Evolutionary conservation across 2,888 invertebrate genomes (phyloP), one percentile per base, ranked within the genome.

Genomic region (Eristalis intricaria): DNA sequence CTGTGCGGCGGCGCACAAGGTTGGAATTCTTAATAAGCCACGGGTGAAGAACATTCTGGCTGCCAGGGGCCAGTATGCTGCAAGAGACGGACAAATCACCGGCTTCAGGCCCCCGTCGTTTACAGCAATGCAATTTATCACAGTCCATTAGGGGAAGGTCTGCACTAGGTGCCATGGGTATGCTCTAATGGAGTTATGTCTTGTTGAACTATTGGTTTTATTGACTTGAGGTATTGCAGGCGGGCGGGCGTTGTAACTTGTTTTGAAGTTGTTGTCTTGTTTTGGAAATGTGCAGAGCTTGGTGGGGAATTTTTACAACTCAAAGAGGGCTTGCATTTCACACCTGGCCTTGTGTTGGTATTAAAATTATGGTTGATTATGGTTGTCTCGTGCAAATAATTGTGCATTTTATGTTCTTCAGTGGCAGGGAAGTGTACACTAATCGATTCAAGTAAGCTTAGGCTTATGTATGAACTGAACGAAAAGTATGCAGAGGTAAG

Each of bases 1-100:
- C 26, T 35, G 70, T 71, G 76, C 76, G 38, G 76, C 76, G 38
- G 40, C 13, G 70, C 50, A 86, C 82, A 82, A 78, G 86, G 77
- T 78, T 82, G 22, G 74, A 82, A 61, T 78, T 60, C 43, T 61
- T 61, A 82, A 71, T 75, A 77, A 58, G 77, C 26, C 29, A 77
- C 38, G 60, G 63, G 76, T 58, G 43, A 76, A 80, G 80, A 84
- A 76, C 76, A 63, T 43, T 76, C 22, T 64, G 40, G 43, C n/a
- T 15, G 43, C 19, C 43, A 7, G 43, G 43, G 43, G 43, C 15
- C 43, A 26, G 61, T n/a, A 63, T 32, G 38, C 26, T 68, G 43
- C 8, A 40, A 40, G 22, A 1, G 66, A 61, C 43, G 40, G 29
- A 66, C 60, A 76, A 76, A 63, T 63, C 8, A 32, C 40, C 8